Percentiles rank a stretch among this genome's conserved stretches.
Evolutionary conservation across 2,113 vertebrate species (phyloP).

Genomic region (Crotalus helleri): DNA sequence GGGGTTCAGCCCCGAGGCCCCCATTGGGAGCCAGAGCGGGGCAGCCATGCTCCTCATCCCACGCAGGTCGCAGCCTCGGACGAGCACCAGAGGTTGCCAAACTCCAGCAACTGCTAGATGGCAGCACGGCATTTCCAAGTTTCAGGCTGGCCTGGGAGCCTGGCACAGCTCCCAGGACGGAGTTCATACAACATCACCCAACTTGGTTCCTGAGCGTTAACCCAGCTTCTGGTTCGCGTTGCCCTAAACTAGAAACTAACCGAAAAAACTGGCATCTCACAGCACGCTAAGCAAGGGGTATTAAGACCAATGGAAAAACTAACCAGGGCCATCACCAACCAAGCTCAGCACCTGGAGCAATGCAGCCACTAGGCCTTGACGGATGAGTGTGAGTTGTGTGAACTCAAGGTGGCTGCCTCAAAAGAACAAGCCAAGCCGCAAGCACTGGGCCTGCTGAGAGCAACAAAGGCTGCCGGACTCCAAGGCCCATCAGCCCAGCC

Average conservation of each 20-base stretch:
- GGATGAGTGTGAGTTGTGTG: not conserved
- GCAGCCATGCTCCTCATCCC: no score
- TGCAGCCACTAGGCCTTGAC: not conserved
- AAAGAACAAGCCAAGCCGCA: not conserved
- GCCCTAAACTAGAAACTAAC: not conserved
- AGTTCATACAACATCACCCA: not conserved
- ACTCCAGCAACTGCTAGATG: not conserved
- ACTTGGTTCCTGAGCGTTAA: not conserved
- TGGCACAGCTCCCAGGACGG: not conserved
- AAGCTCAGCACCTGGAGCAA: not conserved
- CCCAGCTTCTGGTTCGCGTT: not conserved
- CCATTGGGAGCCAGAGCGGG: not conserved
- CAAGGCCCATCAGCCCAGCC: not conserved
- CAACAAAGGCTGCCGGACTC: not conserved
- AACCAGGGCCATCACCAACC: not conserved
- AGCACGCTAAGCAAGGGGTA: not conserved
- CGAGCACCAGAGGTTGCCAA: not conserved
- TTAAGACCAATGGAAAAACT: not conserved
- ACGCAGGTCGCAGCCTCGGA: no score
- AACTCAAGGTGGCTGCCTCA: not conserved
- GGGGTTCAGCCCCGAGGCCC: not conserved
- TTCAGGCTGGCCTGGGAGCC: not conserved
- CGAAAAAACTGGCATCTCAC: no score
- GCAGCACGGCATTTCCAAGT: not conserved
- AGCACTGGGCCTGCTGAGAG: not conserved